Base-by-base conservation (phyloP, 2,797 vertebrate species). In the Uromys caudimaculatus region DNA sequence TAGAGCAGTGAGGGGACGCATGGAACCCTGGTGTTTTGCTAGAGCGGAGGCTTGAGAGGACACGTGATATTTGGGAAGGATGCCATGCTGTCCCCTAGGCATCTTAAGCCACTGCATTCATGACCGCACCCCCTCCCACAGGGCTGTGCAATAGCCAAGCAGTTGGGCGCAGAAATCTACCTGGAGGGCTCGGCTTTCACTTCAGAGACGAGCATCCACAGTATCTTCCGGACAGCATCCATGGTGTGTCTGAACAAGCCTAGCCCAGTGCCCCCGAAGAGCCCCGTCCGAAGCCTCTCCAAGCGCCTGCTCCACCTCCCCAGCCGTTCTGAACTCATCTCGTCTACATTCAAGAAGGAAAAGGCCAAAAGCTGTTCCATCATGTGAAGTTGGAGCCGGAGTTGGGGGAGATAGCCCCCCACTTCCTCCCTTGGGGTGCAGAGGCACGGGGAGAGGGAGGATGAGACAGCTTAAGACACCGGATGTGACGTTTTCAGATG, bases 151-250 rank as follows among this genome's bases (percentile, higher is more conserved):
- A 98, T 99, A 77, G 99, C 99, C 94, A 99, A 99, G 98, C 99
- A 99, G 98, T 93, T 99, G 56, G 99, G 99, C 75, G 99, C 99
- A 0, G 99, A 99, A 97, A 98, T 98, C 0, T 99, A 99, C 98
- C 98, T 99, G 98, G 99, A 99, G 98, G 99, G 99, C 93, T 99
- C 99, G 0, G 99, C 99, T 14, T 99, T 99, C 98, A 99, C 99
- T 0, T 99, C 99, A 0, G 99, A 99, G 97, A 99, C 99, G 96
- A 99, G 99, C 78, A 99, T 99, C 94, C 99, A 99, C 98, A 99
- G 99, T 91, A 99, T 99, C 96, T 99, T 99, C 98, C 99, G 99
- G 93, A 99, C 98, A 0, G 99, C 99, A 0, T 99, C 99, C 10
- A 98, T 98, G 90, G 98, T 99, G 97, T 99, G 99, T 98, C 98